Evolutionary conservation across 2,797 vertebrate species (phyloP).

Genomic region (Eulemur albifrons): DNA sequence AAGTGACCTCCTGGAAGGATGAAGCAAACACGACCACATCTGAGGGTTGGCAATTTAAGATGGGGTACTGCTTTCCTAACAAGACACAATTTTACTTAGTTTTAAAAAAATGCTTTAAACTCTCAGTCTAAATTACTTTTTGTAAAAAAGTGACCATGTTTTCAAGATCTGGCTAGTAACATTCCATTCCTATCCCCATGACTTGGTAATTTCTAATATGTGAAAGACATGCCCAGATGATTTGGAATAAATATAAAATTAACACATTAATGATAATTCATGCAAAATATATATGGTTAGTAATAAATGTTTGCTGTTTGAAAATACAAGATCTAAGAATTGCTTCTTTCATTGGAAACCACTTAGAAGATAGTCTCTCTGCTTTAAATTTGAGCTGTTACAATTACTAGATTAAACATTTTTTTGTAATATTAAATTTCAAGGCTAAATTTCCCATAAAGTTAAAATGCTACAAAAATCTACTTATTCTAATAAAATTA

Average conservation of each 20-base stretch:
- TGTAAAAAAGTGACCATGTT: conserved; percentile 21
- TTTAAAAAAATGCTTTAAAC: conserved; percentile 23
- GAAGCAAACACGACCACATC: conserved; percentile 23
- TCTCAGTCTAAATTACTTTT: conserved; percentile 47
- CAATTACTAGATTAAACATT: not conserved
- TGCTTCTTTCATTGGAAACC: not conserved
- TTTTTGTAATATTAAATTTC: conserved; percentile 30
- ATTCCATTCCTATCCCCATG: not conserved
- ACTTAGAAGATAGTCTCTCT: not conserved
- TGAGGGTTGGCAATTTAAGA: conserved; percentile 38
- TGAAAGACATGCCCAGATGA: conserved; percentile 23
- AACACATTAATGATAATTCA: not conserved
- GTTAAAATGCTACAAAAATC: conserved; percentile 31
- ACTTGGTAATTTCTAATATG: conserved; percentile 34
- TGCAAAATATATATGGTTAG: not conserved
- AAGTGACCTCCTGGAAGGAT: not conserved
- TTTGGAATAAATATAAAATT: not conserved
- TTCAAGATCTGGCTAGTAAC: conserved; percentile 28
- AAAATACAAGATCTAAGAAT: not conserved
- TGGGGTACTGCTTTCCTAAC: not conserved
- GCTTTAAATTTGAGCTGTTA: not conserved
- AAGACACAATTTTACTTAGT: conserved; percentile 35
- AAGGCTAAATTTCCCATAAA: conserved; percentile 34
- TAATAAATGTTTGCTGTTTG: conserved; percentile 8
- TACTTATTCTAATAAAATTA: not conserved